Evolutionary conservation across 2,113 vertebrate genomes (phyloP).

Genomic region (Chauna torquata): DNA sequence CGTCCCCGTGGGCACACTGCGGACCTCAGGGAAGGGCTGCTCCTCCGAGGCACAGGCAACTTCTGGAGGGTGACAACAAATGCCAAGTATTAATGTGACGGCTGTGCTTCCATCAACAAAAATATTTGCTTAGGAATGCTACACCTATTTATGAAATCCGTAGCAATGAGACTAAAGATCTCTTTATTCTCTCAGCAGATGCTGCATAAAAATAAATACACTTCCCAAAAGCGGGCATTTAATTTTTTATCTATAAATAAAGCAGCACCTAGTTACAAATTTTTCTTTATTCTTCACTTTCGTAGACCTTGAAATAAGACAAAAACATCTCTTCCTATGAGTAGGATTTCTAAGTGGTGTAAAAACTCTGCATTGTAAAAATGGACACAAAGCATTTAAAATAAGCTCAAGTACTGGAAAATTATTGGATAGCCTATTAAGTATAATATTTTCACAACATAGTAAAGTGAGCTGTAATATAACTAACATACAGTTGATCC

Average conservation of each 20-base stretch:
- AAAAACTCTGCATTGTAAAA: not conserved
- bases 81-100: not conserved
- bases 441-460: not conserved
- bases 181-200: not conserved
- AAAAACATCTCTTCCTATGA: not conserved
- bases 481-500: not conserved
- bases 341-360: not conserved
- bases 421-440: not conserved
- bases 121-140: not conserved
- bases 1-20: too few relatives aligned
- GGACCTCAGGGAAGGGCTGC: too few relatives aligned
- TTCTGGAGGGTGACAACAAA: not conserved
- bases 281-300: not conserved
- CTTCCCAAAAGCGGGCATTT: not conserved
- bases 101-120: not conserved
- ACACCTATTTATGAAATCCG: not conserved
- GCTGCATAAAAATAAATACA: not conserved
- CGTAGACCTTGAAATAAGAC: not conserved
- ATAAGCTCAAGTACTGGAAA: not conserved
- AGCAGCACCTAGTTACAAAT: not conserved
- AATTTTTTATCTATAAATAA: not conserved
- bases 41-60: not conserved
- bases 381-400: not conserved
- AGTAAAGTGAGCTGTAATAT: not conserved
- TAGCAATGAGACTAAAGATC: not conserved